Evolutionary conservation across 2,888 invertebrate genomes (phyloP), one percentile per base, ranked within the genome.

Genomic region (Geotrupes spiniger): DNA sequence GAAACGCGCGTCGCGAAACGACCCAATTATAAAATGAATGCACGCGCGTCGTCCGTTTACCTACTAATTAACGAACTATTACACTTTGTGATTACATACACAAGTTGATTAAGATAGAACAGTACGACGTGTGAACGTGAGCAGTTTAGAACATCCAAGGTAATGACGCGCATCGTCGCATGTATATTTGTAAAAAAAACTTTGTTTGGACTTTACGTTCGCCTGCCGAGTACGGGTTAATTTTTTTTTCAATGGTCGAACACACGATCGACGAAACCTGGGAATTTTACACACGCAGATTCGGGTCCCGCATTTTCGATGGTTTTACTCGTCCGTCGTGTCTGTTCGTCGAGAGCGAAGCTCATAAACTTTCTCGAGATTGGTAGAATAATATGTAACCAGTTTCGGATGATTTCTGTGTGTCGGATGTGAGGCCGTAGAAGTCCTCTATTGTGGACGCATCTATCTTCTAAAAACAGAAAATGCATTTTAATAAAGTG

Each of bases 321-420:
- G 36, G 41, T 40, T 25, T 33, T 40, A 42, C 26, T 36, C 46
- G 29, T 21, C 42, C 26, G 29, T 43, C 42, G 8, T 26, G 38
- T 26, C 12, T 14, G 8, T 5, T 40, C 27, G 27, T 43, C 42
- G 48, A 47, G 31, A 59, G 56, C 49, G 49, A 52, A 54, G 59
- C 58, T 63, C 63, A 63, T 62, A 63, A 63, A 56, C 63, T 63
- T 61, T 74, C 74, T 52, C 74, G 84, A 49, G 94, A 94, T 76
- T 96, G 96, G 78, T 99, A 99, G 78, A 99, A 99, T 65, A 99
- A 79, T 72, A 99, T 99, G 76, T 99, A 99, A 64, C 98, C 99
- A 44, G 99, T 98, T 78, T 99, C 99, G 28, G 98, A 98, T 58
- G 96, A 97, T 76, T 99, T 99, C 74, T 97, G 97, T 70, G 95